Conservation (phyloP, 2,113 vertebrate species). For the Phoenicopterus ruber region DNA sequence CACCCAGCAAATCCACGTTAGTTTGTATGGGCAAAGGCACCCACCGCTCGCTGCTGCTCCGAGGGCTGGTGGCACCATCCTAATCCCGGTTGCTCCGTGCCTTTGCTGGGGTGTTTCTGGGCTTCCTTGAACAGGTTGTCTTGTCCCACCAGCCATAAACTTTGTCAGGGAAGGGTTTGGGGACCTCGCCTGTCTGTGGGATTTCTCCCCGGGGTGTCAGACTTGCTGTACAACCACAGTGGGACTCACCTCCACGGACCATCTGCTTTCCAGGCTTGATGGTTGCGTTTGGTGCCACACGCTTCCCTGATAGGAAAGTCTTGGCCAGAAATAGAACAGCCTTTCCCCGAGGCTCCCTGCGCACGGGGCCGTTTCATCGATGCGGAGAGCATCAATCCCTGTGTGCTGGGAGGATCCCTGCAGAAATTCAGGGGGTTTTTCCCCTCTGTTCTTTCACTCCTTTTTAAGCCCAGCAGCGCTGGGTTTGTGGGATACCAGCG, state of each 20-base stretch:
- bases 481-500: not conserved
- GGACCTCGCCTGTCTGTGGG: not conserved
- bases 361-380: not conserved
- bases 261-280: conserved; percentile 30
- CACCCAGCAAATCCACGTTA: not conserved
- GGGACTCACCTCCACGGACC: conserved; percentile 36
- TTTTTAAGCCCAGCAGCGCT: accelerated
- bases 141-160: not conserved
- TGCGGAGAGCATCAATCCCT: accelerated
- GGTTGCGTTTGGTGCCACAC: not conserved
- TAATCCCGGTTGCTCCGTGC: not conserved
- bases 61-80: not conserved
- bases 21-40: not conserved
- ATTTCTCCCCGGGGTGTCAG: conserved; percentile 14
- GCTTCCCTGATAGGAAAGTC: not conserved
- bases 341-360: not conserved
- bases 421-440: not conserved
- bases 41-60: accelerated
- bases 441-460: not conserved
- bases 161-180: not conserved
- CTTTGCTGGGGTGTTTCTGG: not conserved
- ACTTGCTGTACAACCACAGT: not conserved
- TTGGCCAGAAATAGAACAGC: conserved; percentile 12
- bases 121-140: not conserved
- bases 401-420: not conserved